Percentiles rank a stretch among this genome's conserved stretches.
phyloP scores from a whole-genome alignment of 2,113 vertebrate genomes.

The Gymnorhina tibicen region DNA sequence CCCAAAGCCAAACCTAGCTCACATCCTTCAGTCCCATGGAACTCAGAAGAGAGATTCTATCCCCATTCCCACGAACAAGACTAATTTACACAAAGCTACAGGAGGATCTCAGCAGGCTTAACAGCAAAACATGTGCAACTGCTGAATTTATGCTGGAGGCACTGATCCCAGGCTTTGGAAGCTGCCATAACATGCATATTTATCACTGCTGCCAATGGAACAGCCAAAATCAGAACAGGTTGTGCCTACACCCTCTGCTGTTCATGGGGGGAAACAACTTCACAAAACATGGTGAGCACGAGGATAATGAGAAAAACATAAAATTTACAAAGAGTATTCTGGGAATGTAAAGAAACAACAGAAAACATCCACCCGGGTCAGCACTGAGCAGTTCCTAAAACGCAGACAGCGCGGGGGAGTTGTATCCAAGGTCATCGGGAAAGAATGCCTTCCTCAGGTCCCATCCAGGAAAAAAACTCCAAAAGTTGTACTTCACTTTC shows the following conservation, averaged over 20 bases:
- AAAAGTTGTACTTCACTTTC: neutral
- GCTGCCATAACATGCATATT: neutral
- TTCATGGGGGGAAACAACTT: neutral
- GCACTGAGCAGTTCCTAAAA: neutral
- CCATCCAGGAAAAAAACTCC: neutral
- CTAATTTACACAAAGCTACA: conserved; percentile 24
- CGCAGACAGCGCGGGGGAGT: neutral
- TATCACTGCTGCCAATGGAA: neutral
- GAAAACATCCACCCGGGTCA: neutral
- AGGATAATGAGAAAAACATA: conserved; percentile 27
- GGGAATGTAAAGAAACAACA: conserved; percentile 24
- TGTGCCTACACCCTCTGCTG: conserved; percentile 46
- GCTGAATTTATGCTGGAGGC: conserved; percentile 38
- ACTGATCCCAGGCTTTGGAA: conserved; percentile 30
- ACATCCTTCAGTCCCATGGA: neutral
- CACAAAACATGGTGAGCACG: neutral
- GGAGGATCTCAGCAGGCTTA: conserved; percentile 53
- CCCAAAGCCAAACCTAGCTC: neutral
- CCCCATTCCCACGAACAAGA: conserved; percentile 1
- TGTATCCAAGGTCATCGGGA: neutral
- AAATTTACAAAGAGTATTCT: neutral
- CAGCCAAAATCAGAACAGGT: neutral
- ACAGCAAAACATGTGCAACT: conserved; percentile 36
- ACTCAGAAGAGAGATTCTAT: neutral
- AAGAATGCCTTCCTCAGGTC: neutral